Evolutionary conservation across 2,113 vertebrate species (phyloP).

Genomic region (Oryzias celebensis): DNA sequence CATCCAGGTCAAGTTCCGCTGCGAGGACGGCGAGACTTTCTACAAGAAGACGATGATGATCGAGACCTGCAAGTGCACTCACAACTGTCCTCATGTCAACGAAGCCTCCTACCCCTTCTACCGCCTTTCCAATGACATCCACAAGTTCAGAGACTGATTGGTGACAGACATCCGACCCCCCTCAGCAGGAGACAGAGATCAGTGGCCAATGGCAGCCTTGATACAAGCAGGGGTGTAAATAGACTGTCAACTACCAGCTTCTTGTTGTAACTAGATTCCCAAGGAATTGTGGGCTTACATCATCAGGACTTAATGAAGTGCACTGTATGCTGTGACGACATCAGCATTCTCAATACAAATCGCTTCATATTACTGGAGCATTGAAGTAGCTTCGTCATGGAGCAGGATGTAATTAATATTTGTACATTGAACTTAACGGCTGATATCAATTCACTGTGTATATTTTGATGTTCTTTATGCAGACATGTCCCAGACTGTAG

Average conservation of each 20-base stretch:
- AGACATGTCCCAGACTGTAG: constrained; percentile 75
- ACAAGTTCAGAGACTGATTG: constrained; percentile 96
- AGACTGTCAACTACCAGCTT: constrained; percentile 68
- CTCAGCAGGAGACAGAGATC: constrained; percentile 28
- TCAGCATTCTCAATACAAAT: constrained; percentile 77
- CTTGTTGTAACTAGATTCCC: constrained; percentile 81
- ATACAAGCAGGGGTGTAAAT: constrained; percentile 59
- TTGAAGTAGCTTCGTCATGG: constrained; percentile 94
- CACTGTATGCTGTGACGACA: constrained; percentile 85
- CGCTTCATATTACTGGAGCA: constrained; percentile 98
- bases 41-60: constrained; percentile 98
- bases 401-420: constrained; percentile 87
- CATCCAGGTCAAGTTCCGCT: constrained; percentile 92
- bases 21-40: constrained; percentile 93
- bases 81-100: constrained; percentile 87
- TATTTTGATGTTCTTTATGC: constrained; percentile 74
- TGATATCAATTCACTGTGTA: constrained; percentile 76
- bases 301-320: constrained; percentile 80
- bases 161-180: constrained; percentile 35
- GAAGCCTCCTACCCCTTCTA: constrained; percentile 92
- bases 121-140: constrained; percentile 96
- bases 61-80: constrained; percentile 95
- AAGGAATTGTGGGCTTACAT: constrained; percentile 80
- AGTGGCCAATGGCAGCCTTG: constrained; percentile 55
- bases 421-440: constrained; percentile 72